A percentile compares a stretch with the other conserved stretches of the same genome.
phyloP scores from a whole-genome alignment of 2,797 vertebrate species.

The Lerista edwardsae region DNA sequence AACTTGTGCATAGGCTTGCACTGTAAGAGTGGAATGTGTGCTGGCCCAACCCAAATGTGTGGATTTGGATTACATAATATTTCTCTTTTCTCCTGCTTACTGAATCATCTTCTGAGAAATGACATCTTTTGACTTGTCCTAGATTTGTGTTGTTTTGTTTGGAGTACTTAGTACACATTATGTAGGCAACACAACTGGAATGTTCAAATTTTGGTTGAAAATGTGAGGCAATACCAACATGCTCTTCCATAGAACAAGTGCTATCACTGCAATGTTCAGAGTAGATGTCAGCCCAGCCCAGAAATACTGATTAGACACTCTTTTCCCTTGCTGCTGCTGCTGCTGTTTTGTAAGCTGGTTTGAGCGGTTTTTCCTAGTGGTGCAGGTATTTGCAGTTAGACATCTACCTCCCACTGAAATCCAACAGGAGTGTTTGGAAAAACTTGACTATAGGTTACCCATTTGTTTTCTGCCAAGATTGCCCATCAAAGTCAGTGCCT shows the following conservation, averaged over 20 bases:
- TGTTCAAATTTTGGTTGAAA: neutral
- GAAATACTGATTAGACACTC: neutral
- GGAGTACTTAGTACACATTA: rapidly evolving
- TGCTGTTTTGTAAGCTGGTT: neutral
- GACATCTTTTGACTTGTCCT: neutral
- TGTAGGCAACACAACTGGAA: neutral
- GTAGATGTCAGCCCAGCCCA: neutral
- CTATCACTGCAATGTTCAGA: neutral
- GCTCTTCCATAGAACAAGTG: neutral
- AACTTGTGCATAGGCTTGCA: too few relatives aligned
- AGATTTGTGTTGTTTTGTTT: neutral
- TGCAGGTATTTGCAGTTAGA: constrained; percentile 19
- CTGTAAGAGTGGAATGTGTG: neutral
- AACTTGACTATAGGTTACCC: neutral
- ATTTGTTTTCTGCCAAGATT: neutral
- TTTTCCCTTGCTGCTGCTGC: neutral
- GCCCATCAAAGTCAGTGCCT: neutral
- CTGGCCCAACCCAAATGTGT: neutral
- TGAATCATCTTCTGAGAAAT: neutral
- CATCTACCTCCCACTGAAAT: neutral
- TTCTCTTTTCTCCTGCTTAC: neutral
- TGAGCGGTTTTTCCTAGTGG: constrained; percentile 17
- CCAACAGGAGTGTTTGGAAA: neutral
- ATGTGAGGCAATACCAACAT: neutral
- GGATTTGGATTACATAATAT: neutral